A percentile compares a stretch with the other conserved stretches of the same genome.
These are phyloP conservation scores for Dolichopus griseipennis DNA, from an alignment of 2,888 invertebrate species.

Conservation along the genomic window DNA sequence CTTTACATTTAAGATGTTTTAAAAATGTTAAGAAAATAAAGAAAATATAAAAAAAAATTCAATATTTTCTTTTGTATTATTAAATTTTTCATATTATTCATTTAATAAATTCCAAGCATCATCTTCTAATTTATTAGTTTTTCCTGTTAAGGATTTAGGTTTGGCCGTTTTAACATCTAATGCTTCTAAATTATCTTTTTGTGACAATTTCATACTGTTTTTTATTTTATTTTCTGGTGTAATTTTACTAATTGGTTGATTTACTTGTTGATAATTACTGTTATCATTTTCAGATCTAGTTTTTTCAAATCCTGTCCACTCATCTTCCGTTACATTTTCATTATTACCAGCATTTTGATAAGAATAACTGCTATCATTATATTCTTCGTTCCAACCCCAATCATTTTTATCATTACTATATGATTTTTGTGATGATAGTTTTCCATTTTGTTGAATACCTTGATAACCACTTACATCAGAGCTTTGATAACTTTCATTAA, in stretches of 20 bases:
- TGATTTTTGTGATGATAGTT: constrained; percentile 23
- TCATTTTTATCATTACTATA: constrained; percentile 33
- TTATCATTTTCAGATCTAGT: constrained; percentile 34
- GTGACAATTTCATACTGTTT: constrained; percentile 31
- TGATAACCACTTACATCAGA: constrained; percentile 30
- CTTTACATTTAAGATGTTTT: not conserved
- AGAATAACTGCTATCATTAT: constrained; percentile 21
- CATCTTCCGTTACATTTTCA: constrained; percentile 26
- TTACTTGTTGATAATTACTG: constrained; percentile 19
- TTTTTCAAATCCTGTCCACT: constrained; percentile 41
- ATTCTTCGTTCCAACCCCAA: constrained; percentile 37
- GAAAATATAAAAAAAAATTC: not conserved
- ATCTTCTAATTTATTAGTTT: constrained; percentile 48
- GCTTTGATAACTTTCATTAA: constrained; percentile 24
- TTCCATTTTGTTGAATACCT: constrained; percentile 38
- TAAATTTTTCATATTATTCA: constrained; percentile 41
- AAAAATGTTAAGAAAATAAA: not conserved
- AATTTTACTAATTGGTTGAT: constrained; percentile 14
- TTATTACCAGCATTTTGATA: constrained; percentile 28
- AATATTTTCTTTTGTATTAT: not conserved
- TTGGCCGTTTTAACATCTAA: constrained; percentile 41
- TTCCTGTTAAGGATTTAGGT: constrained; percentile 26
- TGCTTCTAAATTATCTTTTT: constrained; percentile 36
- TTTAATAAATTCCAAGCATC: constrained; percentile 54
- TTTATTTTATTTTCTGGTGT: constrained; percentile 27